These are phyloP conservation scores for Acanthosoma haemorrhoidale DNA, from an alignment of 2,888 invertebrate genomes.

Conservation along the genomic window DNA sequence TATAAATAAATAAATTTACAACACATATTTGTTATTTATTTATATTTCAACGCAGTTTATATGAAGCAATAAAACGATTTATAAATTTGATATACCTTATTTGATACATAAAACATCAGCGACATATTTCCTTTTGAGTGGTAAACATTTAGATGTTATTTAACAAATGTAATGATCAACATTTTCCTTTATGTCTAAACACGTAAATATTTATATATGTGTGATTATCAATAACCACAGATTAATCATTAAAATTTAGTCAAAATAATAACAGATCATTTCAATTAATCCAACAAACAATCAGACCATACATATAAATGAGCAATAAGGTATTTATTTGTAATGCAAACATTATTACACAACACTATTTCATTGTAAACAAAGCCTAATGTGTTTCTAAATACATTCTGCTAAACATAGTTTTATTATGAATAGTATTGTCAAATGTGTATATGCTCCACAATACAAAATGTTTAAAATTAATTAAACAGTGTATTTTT, in stretches of 20 bases:
- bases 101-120: conserved; percentile 39
- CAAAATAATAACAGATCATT: conserved; percentile 34
- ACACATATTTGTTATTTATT: conserved; percentile 10
- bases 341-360: conserved; percentile 26
- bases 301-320: conserved; percentile 24
- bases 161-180: conserved; percentile 36
- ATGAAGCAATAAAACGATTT: conserved; percentile 40
- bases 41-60: conserved; percentile 39
- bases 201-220: no score
- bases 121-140: conserved; percentile 38
- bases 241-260: conserved; percentile 34
- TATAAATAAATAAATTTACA: not conserved
- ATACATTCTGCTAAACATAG: conserved; percentile 3
- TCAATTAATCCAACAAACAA: conserved; percentile 36
- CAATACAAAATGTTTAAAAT: not conserved
- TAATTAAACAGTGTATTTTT: not conserved
- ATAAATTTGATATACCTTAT: conserved; percentile 37
- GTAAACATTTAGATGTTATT: conserved; percentile 33
- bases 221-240: conserved; percentile 28
- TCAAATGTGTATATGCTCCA: not conserved
- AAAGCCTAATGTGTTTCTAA: conserved; percentile 6
- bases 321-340: conserved; percentile 32
- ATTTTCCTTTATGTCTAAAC: conserved; percentile 31
- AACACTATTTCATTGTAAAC: conserved; percentile 23
- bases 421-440: conserved; percentile 19